These are phyloP conservation scores for Accipiter virgatus DNA, from an alignment of 2,113 vertebrate species.

Conservation along the genomic window DNA sequence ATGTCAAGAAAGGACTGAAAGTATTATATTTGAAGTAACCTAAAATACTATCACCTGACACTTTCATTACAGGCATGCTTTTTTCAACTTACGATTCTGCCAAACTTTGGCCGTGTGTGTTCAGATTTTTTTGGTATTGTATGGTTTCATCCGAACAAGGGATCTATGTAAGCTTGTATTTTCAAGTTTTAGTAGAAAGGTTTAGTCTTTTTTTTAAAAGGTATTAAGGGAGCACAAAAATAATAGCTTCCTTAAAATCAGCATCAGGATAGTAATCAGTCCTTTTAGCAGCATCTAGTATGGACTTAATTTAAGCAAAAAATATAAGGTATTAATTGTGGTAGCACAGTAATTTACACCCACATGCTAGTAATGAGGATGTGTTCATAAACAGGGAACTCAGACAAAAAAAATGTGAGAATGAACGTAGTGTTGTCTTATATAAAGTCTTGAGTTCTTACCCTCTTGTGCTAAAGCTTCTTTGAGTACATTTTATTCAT, in stretches of 20 bases:
- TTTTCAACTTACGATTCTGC: background rate
- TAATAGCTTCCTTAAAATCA: background rate
- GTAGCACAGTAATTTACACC: background rate
- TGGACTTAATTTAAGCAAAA: background rate
- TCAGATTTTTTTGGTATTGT: background rate
- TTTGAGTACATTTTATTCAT: background rate
- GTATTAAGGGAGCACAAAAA: background rate
- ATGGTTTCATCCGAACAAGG: background rate
- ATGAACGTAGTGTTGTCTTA: background rate
- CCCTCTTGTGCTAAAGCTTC: background rate
- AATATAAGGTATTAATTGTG: background rate
- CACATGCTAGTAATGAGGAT: background rate
- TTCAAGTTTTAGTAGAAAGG: background rate
- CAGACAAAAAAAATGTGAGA: background rate
- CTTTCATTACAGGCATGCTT: background rate
- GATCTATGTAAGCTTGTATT: background rate
- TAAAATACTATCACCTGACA: background rate
- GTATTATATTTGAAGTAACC: background rate
- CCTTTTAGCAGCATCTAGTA: background rate
- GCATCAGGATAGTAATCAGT: background rate
- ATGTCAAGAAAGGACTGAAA: background rate
- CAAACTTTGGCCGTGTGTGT: background rate
- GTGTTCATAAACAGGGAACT: background rate
- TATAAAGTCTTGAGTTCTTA: background rate
- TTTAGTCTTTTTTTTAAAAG: background rate